A percentile compares a stretch with the other conserved stretches of the same genome.
phyloP scores from a whole-genome alignment of 2,113 vertebrate species.

The Ctenodactylus gundi region DNA sequence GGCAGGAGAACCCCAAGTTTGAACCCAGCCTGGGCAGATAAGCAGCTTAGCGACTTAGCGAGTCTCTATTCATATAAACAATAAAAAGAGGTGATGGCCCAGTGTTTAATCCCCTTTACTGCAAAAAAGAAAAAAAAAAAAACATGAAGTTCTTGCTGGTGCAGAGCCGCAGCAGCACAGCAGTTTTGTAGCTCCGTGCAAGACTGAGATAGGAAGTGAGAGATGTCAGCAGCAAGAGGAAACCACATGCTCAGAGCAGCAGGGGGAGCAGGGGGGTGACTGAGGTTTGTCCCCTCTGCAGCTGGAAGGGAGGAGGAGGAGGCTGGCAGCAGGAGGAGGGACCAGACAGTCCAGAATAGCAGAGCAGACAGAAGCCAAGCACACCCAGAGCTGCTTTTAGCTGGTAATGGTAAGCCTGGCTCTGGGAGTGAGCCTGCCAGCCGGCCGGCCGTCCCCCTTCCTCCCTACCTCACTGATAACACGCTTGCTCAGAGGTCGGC shows the following conservation, averaged over 20 bases:
- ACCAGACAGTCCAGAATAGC: slow-evolving; percentile 40
- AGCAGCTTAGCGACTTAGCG: too few species aligned
- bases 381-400: slow-evolving; percentile 47
- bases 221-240: slow-evolving; percentile 8
- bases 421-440: background rate
- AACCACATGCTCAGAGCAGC: background rate
- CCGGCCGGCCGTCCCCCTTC: background rate
- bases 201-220: slow-evolving; percentile 54
- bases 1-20: too few species aligned
- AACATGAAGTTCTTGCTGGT: background rate
- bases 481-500: background rate
- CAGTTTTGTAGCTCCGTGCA: background rate
- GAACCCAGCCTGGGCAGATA: too few species aligned
- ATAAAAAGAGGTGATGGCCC: too few species aligned
- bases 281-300: slow-evolving; percentile 44
- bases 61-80: too few species aligned
- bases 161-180: background rate
- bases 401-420: background rate
- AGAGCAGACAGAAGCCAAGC: slow-evolving; percentile 33
- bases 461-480: background rate
- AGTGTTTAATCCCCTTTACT: too few species aligned
- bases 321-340: slow-evolving; percentile 32
- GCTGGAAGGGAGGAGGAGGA: slow-evolving; percentile 56
- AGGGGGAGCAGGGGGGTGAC: background rate
- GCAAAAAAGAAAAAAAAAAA: too few species aligned